Conservation (phyloP, 2,113 vertebrate genomes). For the Nannobrachium achirus region DNA sequence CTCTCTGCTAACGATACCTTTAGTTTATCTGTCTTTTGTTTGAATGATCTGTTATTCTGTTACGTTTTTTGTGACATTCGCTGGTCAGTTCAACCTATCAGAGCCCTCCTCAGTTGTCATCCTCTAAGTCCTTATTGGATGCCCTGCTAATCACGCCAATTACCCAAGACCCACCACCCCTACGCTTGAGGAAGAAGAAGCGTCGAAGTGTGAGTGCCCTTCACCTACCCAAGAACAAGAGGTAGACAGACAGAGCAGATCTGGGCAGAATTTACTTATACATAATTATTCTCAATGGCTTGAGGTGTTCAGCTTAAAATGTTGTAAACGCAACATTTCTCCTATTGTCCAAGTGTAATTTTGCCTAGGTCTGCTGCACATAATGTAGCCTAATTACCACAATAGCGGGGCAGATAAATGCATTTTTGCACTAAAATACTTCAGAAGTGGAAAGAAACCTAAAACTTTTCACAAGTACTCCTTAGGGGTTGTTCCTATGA, state of each 20-base stretch:
- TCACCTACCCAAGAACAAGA: conserved; percentile 64
- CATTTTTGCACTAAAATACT: no score
- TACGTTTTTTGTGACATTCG: conserved; percentile 47
- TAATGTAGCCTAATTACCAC: no score
- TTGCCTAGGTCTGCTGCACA: no score
- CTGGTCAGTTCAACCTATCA: conserved; percentile 33
- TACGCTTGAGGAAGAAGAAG: conserved; percentile 59
- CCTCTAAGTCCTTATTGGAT: conserved; percentile 74
- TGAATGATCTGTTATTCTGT: not conserved
- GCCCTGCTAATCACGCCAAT: conserved; percentile 81
- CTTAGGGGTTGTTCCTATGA: no score
- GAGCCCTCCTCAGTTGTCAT: conserved; percentile 45
- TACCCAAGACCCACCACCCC: conserved; percentile 58
- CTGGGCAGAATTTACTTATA: conserved; percentile 13
- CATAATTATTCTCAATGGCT: not conserved
- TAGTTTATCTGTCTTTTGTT: not conserved
- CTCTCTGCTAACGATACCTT: not conserved
- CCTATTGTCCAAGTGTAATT: not conserved
- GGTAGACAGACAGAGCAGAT: conserved; percentile 53
- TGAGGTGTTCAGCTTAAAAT: not conserved
- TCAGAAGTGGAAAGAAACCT: no score
- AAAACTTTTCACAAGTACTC: no score
- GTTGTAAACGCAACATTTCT: not conserved
- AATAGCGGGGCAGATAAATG: no score
- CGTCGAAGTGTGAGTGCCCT: conserved; percentile 67